These are phyloP conservation scores for Ostrea denselamellosa DNA, from an alignment of 1,140 invertebrate species.

Conservation along the genomic window DNA sequence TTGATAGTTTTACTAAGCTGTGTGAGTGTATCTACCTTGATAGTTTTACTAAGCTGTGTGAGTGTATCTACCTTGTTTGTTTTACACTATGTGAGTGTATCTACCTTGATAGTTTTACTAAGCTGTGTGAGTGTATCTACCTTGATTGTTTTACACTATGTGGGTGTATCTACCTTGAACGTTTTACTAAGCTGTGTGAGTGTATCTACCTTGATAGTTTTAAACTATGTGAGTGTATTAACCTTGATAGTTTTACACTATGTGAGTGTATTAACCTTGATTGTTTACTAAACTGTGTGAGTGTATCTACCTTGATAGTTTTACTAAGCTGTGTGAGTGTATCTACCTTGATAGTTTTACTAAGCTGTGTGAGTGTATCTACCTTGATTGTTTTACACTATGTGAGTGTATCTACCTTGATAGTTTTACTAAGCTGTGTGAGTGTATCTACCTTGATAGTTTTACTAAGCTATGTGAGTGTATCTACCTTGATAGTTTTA, in stretches of 20 bases:
- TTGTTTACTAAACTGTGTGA: slow-evolving; percentile 86
- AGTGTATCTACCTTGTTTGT: background rate
- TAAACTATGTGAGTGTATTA: slow-evolving; percentile 97
- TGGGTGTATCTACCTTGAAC: background rate
- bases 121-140: slow-evolving; percentile 95
- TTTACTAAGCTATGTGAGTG: background rate
- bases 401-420: slow-evolving; percentile 86
- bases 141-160: background rate
- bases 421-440: slow-evolving; percentile 95
- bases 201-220: slow-evolving; percentile 90
- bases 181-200: too few relatives aligned
- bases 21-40: slow-evolving; percentile 82
- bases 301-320: slow-evolving; percentile 87
- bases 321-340: slow-evolving; percentile 92
- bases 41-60: too few relatives aligned
- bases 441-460: slow-evolving; percentile 81
- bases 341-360: background rate
- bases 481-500: background rate
- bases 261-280: slow-evolving; percentile 82
- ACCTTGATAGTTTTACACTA: background rate
- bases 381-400: background rate
- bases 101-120: slow-evolving; percentile 92
- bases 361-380: too few relatives aligned
- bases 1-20: slow-evolving; percentile 97
- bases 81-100: too few relatives aligned